Conservation (phyloP, 2,797 vertebrate genomes). For the Mus minutoides region DNA sequence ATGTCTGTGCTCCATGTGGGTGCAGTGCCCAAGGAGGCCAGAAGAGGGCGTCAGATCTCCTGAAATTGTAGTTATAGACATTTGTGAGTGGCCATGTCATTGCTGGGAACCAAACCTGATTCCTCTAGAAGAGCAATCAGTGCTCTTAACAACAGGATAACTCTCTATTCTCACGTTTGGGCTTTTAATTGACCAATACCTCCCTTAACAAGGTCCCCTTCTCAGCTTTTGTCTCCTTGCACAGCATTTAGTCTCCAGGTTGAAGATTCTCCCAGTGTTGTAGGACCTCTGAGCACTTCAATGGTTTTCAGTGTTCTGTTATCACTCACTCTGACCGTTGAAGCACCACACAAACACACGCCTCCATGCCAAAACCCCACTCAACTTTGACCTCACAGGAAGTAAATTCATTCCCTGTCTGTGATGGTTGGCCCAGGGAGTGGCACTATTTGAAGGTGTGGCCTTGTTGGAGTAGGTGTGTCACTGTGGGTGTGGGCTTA, state of each 20-base stretch:
- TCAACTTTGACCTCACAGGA: constrained; percentile 13
- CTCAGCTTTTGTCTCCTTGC: not conserved
- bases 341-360: not conserved
- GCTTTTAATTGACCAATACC: not conserved
- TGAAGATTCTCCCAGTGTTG: not conserved
- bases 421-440: not conserved
- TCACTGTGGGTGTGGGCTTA: not conserved
- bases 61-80: not conserved
- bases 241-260: not conserved
- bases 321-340: not conserved
- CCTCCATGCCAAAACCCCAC: not conserved
- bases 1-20: not conserved
- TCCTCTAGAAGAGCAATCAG: not conserved
- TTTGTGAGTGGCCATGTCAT: not conserved
- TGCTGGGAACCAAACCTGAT: not conserved
- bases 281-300: not conserved
- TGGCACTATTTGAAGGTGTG: not conserved
- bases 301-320: not conserved
- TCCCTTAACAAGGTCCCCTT: not conserved
- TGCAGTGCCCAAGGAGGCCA: not conserved
- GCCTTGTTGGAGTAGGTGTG: not conserved
- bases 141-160: not conserved
- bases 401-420: not conserved
- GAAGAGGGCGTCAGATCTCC: not conserved
- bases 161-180: not conserved